Conservation (phyloP, 1,140 invertebrate genomes). For the Dufourea novaeangliae region DNA sequence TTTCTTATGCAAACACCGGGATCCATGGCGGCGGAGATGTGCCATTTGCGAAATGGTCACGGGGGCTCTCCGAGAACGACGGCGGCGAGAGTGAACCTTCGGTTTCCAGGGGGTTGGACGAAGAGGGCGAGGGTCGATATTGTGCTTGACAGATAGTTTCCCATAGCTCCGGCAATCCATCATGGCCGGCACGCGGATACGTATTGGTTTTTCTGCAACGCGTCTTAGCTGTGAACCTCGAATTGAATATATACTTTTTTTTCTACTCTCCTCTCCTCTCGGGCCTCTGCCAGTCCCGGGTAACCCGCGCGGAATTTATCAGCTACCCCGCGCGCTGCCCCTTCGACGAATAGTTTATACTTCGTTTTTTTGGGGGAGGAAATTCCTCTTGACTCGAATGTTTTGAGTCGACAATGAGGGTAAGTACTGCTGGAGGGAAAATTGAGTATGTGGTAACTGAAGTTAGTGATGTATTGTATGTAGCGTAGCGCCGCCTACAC, state of each 20-base stretch:
- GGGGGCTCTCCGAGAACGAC: constrained; percentile 66
- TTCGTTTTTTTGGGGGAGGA: not conserved
- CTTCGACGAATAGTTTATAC: not conserved
- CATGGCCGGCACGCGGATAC: constrained; percentile 79
- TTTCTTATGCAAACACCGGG: constrained; percentile 57
- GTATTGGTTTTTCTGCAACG: constrained; percentile 78
- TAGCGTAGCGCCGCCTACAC: no score
- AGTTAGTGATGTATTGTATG: no score
- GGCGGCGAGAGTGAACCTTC: constrained; percentile 70
- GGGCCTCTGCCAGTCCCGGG: constrained; percentile 25
- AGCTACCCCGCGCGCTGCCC: not conserved
- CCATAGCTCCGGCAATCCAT: constrained; percentile 80
- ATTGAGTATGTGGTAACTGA: not conserved
- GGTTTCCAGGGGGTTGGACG: constrained; percentile 74
- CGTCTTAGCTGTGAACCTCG: constrained; percentile 75
- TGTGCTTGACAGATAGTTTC: constrained; percentile 82
- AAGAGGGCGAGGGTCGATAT: constrained; percentile 81
- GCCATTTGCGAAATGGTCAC: constrained; percentile 68
- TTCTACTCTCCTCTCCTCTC: not conserved
- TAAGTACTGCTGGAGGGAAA: not conserved
- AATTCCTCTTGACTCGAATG: not conserved
- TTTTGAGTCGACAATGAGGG: not conserved
- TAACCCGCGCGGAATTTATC: constrained; percentile 58
- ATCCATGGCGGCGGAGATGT: constrained; percentile 51
- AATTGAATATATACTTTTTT: constrained; percentile 74